Base-by-base conservation (phyloP, 1,140 invertebrate genomes). In the Neuroterus valhalla region DNA sequence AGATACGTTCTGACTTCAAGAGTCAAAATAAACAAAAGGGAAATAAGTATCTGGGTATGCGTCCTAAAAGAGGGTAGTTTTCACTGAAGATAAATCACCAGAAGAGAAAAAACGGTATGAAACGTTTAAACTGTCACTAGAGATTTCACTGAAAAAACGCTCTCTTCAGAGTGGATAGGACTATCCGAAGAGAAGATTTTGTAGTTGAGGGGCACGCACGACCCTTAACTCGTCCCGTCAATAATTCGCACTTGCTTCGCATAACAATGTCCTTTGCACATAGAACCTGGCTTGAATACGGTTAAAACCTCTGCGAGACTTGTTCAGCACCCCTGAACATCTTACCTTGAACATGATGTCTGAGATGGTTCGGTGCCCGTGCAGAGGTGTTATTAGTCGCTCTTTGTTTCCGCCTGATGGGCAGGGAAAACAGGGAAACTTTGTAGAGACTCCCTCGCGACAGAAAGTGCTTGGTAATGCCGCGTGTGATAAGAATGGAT, bases 271-370 rank as follows among this genome's bases (percentile, higher is more conserved):
- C 55, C 55, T 62, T 26, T 15, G 31, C 55, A 62, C 26, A 62
- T 38, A 38, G 11, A 38, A 5, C 14, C 26, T 26, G 21, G 55
- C 14, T 62, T 62, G 52, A 26, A 15, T 62, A 15, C 21, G 52
- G 2, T 23, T 14, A 15, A 26, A 48, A 48, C n/a, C 17, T 17
- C 21, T 15, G 52, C 14, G 52, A 26, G 21, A 62, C 11, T 26
- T 11, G 31, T 3, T 62, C 26, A 6, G 55, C 26, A 62, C 15
- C 3, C 55, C n/a, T 70, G 12, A 72, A 44, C n/a, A 72, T 81
- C 81, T 82, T 72, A 84, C 83, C 79, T 78, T 84, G 66, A 82
- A 77, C 81, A 84, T 84, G 77, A 68, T 79, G 79, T 78, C 75
- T 68, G 76, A 67, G 71, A 55, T 43, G 74, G 55, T 76, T 71